Evolutionary conservation across 2,888 invertebrate genomes (phyloP).

Genomic region (Diachrysia chrysitis): DNA sequence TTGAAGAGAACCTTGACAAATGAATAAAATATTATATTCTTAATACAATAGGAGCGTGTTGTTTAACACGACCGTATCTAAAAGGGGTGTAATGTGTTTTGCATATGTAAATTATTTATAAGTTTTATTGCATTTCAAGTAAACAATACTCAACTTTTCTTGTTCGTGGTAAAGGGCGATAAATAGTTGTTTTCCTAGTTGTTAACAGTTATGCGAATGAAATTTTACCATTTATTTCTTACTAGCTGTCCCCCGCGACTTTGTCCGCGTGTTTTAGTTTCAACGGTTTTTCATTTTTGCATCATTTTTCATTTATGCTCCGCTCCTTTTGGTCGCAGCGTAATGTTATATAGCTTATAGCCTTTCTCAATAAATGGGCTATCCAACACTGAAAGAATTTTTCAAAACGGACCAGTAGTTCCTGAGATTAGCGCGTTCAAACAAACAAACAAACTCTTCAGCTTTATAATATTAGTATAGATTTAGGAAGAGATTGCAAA

Average conservation of each 20-base stretch:
- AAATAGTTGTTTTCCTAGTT: neutral
- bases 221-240: neutral
- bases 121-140: constrained; percentile 2
- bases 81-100: constrained; percentile 34
- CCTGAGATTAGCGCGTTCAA: no score
- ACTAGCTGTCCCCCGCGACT: no score
- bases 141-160: constrained; percentile 16
- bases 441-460: no score
- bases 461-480: no score
- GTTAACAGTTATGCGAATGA: neutral
- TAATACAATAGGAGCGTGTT: constrained; percentile 17
- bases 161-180: constrained; percentile 10
- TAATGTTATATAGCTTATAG: no score
- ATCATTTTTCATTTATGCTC: no score
- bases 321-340: no score
- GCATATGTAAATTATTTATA: constrained; percentile 35
- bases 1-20: constrained; percentile 26
- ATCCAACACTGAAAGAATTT: no score
- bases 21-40: neutral
- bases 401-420: no score
- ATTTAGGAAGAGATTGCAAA: neutral
- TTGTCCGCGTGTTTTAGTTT: no score
- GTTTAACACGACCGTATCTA: constrained; percentile 42
- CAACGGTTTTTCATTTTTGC: no score
- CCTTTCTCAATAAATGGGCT: no score